Conservation (phyloP, 2,113 vertebrate genomes). For the Stegostoma tigrinum region DNA sequence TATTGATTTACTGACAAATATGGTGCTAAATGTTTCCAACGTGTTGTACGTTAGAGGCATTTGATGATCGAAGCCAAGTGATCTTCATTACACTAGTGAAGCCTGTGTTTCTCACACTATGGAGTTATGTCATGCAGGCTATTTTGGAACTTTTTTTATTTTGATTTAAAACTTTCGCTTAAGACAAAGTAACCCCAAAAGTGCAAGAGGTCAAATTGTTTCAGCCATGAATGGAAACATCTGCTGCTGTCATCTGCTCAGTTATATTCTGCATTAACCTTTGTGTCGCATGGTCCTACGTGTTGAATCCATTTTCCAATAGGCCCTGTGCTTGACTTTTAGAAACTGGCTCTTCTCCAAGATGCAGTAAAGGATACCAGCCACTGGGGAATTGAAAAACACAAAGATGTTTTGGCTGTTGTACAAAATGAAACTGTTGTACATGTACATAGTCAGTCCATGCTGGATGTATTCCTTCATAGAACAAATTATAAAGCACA, state of each 20-base stretch:
- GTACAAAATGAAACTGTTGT: not conserved
- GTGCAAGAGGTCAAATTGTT: constrained; percentile 14
- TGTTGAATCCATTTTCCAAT: not conserved
- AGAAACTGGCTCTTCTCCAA: not conserved
- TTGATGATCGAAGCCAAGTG: not conserved
- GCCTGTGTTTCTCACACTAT: not conserved
- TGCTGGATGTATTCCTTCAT: not conserved
- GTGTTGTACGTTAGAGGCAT: not conserved
- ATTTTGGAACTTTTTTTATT: constrained; percentile 17
- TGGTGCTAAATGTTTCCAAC: not conserved
- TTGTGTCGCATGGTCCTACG: not conserved
- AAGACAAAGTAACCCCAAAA: not conserved
- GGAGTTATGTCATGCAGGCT: not conserved
- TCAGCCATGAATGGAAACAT: constrained; percentile 20
- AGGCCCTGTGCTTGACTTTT: not conserved
- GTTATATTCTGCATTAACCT: not conserved
- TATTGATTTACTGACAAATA: not conserved
- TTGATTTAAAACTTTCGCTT: constrained; percentile 1
- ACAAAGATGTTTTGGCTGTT: not conserved
- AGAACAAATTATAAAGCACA: not conserved
- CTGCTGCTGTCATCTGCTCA: constrained; percentile 12
- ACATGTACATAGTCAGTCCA: not conserved
- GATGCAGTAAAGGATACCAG: constrained; percentile 10
- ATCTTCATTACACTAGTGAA: not conserved
- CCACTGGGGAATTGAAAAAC: not conserved